Evolutionary conservation across 2,888 invertebrate species (phyloP).

Genomic region (Clusia tigrina): DNA sequence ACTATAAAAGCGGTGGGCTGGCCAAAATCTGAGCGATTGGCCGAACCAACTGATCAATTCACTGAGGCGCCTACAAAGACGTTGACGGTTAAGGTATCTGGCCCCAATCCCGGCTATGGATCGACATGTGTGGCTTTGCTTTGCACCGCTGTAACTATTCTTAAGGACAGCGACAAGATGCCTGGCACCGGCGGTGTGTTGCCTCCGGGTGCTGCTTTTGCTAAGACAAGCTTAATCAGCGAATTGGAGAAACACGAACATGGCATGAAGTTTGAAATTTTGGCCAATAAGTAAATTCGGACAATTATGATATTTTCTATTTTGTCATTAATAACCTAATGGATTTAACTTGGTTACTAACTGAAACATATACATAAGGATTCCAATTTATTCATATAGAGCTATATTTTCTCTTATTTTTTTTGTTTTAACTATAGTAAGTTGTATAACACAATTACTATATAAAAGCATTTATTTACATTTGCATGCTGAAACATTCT

Average conservation of each 20-base stretch:
- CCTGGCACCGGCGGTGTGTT: conserved; percentile 87
- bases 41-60: conserved; percentile 66
- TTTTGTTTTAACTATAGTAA: too few relatives aligned
- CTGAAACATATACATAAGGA: too few relatives aligned
- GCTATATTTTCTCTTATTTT: too few relatives aligned
- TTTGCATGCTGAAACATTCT: too few relatives aligned
- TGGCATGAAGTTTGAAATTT: conserved; percentile 76
- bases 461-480: too few relatives aligned
- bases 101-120: conserved; percentile 75
- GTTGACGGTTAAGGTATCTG: conserved; percentile 71
- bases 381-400: too few relatives aligned
- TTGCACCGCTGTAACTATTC: conserved; percentile 76
- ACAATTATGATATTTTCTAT: too few relatives aligned
- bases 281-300: conserved; percentile 55
- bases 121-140: conserved; percentile 79
- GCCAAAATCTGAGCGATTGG: conserved; percentile 69
- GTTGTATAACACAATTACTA: too few relatives aligned
- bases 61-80: conserved; percentile 70
- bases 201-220: conserved; percentile 86
- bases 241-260: conserved; percentile 72
- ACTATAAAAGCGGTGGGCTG: conserved; percentile 83
- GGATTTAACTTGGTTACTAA: too few relatives aligned
- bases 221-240: conserved; percentile 78
- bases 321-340: too few relatives aligned
- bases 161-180: conserved; percentile 79